Evolutionary conservation across 2,113 vertebrate species (phyloP), one percentile per base, ranked within the genome.

Genomic region (Rhizomys pruinosus): DNA sequence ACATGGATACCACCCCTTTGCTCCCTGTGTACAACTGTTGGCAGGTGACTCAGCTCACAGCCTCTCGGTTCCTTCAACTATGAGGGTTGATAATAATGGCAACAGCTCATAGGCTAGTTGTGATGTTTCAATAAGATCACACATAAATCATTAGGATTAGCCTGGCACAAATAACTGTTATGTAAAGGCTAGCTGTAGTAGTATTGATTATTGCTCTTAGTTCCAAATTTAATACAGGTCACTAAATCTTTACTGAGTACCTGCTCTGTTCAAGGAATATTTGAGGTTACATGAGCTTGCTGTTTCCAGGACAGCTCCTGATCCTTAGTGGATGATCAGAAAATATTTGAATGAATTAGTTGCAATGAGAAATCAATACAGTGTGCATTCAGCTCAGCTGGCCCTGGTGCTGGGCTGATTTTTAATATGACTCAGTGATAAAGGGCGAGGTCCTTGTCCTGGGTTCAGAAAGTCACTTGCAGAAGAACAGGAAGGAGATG

Each of bases 351-450:
- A 68, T 85, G 73, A 86, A 73, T 93, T 78, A n/a, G 63, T 47
- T 52, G 64, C 39, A 44, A 52, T 84, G 57, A 22, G 59, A 79
- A 69, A 91, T 82, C 64, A 77, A 81, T 71, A 39, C 3, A 74
- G 25, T 37, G 6, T 91, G n/a, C 82, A 23, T 81, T 92, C 55
- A 52, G 92, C 87, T 86, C 16, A 44, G 29, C 42, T 86, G 92
- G n/a, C 73, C n/a, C 19, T 47, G 10, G 55, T 29, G 17, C 68
- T 32, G 66, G 29, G 29, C 42, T 93, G 79, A 92, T 90, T 93
- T 94, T 92, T 93, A 84, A 82, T 57, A 59, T 69, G 55, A 92
- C 69, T 87, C 90, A 96, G 37, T 44, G 42, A 74, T 92, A 29
- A 71, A 73, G 63, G 82, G 20, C 71, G 15, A 64, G 77, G 20